phyloP scores from a whole-genome alignment of 2,797 vertebrate species.

The Catamblyrhynchus diadema region DNA sequence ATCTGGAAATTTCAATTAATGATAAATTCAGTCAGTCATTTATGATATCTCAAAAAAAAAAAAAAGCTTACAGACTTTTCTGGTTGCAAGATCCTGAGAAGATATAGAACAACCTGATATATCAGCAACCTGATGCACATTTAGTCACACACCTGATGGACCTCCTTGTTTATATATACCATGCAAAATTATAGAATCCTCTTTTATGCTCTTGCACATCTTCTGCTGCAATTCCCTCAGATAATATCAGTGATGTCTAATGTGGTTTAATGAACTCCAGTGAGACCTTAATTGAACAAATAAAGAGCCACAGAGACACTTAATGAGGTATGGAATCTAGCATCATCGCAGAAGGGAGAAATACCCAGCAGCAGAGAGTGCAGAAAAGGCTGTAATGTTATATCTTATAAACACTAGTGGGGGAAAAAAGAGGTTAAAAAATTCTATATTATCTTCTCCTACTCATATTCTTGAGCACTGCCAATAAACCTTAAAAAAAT shows the following conservation, averaged over 20 bases:
- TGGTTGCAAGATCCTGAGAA: background rate
- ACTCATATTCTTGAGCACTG: background rate
- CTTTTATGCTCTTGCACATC: background rate
- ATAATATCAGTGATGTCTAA: background rate
- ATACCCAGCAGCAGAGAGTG: background rate
- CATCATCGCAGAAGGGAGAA: background rate
- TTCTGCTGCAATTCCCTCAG: background rate
- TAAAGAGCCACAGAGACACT: background rate
- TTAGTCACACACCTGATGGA: background rate
- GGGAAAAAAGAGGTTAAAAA: background rate
- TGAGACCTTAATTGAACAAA: constrained; percentile 11
- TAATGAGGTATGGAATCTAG: constrained; percentile 6
- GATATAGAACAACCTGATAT: background rate
- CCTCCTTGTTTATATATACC: background rate
- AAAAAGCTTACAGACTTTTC: background rate
- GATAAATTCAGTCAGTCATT: background rate
- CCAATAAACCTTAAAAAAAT: background rate
- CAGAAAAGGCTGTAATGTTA: background rate
- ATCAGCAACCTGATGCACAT: background rate
- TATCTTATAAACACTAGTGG: background rate
- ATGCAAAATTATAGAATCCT: background rate
- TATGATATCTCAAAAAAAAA: background rate
- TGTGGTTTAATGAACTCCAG: constrained; percentile 5
- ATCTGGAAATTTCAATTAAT: background rate
- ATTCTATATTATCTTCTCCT: background rate